Conservation (phyloP, 2,797 vertebrate genomes). For the Poecilia velifera region DNA sequence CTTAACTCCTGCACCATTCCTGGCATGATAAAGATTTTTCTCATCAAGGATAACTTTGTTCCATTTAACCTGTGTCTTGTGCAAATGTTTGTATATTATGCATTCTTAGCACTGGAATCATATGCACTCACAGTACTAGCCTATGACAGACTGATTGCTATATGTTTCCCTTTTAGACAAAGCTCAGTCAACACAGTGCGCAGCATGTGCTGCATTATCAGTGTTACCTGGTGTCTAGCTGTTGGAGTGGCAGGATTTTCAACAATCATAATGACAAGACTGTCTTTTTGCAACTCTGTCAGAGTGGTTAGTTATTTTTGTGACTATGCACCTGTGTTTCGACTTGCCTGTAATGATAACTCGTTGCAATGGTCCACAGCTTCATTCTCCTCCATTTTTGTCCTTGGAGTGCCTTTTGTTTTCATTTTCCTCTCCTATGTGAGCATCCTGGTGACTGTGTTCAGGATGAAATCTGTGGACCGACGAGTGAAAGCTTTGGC, state of each 20-base stretch:
- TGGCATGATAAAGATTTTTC: slow-evolving; percentile 71
- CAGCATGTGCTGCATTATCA: slow-evolving; percentile 68
- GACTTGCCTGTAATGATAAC: slow-evolving; percentile 72
- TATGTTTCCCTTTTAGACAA: slow-evolving; percentile 76
- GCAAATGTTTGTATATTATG: slow-evolving; percentile 73
- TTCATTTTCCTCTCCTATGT: slow-evolving; percentile 69
- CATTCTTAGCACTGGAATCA: slow-evolving; percentile 51
- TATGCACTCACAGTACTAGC: slow-evolving; percentile 70
- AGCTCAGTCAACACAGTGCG: slow-evolving; percentile 65
- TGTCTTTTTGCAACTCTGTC: slow-evolving; percentile 75
- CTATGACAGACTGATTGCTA: slow-evolving; percentile 74
- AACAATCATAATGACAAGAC: slow-evolving; percentile 41
- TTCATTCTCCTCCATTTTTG: neutral
- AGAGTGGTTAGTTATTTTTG: slow-evolving; percentile 77
- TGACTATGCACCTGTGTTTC: slow-evolving; percentile 75
- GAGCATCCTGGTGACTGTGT: slow-evolving; percentile 70
- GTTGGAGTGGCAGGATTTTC: rapidly evolving
- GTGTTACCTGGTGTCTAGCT: slow-evolving; percentile 43
- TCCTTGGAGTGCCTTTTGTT: slow-evolving; percentile 35
- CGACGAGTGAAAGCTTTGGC: slow-evolving; percentile 65
- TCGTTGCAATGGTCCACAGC: slow-evolving; percentile 57
- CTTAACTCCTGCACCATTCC: slow-evolving; percentile 71
- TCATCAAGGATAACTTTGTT: slow-evolving; percentile 70
- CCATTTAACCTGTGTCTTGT: slow-evolving; percentile 69
- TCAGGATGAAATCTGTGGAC: slow-evolving; percentile 72